A percentile compares a stretch with the other conserved stretches of the same genome.
Evolutionary conservation across 2,113 vertebrate species (phyloP).

Genomic region (Cephalopterus ornatus): DNA sequence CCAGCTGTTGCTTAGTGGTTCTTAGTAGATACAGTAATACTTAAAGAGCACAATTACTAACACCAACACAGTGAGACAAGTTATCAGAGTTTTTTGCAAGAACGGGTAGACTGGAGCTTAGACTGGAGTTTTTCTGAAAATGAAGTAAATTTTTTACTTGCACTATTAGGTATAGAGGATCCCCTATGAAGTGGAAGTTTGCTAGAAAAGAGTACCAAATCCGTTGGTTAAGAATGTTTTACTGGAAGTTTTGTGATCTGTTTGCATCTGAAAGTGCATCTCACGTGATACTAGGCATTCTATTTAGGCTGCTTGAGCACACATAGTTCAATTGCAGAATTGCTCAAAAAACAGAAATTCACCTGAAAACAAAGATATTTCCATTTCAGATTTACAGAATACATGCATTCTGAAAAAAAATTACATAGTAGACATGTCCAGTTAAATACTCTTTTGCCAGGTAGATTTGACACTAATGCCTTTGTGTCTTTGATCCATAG

Average conservation of each 20-base stretch:
- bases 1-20: neutral
- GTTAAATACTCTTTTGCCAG: neutral
- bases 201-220: neutral
- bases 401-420: neutral
- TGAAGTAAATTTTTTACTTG: neutral
- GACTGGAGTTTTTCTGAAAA: neutral
- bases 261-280: neutral
- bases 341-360: neutral
- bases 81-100: neutral
- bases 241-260: neutral
- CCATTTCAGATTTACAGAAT: neutral
- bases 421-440: neutral
- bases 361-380: neutral
- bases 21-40: neutral
- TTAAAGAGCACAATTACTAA: neutral
- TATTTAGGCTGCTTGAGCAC: neutral
- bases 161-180: neutral
- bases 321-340: neutral
- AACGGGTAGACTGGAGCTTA: neutral
- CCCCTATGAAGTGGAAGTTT: neutral
- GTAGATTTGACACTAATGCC: neutral
- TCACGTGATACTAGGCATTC: neutral
- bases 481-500: neutral
- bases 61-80: neutral
- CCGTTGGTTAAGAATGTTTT: neutral